Conservation (phyloP, 1,140 invertebrate genomes). For the Drosophila navojoa region DNA sequence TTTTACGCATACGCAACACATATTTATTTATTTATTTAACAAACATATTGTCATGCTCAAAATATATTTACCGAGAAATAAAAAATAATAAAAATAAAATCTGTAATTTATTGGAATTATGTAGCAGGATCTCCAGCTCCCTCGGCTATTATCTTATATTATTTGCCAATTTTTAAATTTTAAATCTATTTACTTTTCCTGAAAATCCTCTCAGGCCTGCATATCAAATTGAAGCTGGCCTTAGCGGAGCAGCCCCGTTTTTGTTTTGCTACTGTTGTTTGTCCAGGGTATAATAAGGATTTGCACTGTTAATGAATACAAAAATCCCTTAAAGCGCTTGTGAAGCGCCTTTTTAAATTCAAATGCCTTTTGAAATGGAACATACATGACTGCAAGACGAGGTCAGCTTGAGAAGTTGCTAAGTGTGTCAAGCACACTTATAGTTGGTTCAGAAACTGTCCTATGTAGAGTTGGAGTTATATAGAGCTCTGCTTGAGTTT, state of each 20-base stretch:
- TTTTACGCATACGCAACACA: slow-evolving; percentile 53
- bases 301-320: slow-evolving; percentile 9
- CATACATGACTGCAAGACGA: background rate
- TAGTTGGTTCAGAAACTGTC: no score
- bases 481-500: no score
- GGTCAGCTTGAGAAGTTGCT: background rate
- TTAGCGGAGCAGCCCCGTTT: background rate
- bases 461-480: no score
- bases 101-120: background rate
- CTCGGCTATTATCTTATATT: no score
- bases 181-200: no score
- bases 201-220: no score
- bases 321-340: slow-evolving; percentile 3
- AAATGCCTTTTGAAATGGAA: slow-evolving; percentile 16
- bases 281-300: background rate
- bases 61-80: slow-evolving; percentile 49
- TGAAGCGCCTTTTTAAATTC: slow-evolving; percentile 2
- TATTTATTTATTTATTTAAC: slow-evolving; percentile 81
- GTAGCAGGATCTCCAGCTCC: background rate
- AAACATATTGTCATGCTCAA: slow-evolving; percentile 76
- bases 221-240: background rate
- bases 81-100: slow-evolving; percentile 39
- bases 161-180: no score
- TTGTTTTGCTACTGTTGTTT: background rate
- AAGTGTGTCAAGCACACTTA: background rate